Evolutionary conservation across 2,797 vertebrate species (phyloP).

Genomic region (Bryconaethiops microstoma): DNA sequence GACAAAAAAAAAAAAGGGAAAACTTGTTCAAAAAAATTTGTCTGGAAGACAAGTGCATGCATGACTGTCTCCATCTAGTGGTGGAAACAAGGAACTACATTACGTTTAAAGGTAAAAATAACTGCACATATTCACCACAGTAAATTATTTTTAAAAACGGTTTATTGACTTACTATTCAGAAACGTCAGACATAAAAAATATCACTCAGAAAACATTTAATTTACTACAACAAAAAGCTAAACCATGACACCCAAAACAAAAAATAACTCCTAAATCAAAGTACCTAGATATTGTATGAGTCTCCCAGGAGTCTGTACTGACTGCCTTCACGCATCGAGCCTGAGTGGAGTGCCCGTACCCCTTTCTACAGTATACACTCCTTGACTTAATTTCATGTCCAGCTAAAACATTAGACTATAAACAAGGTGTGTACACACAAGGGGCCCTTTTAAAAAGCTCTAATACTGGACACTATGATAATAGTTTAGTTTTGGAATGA

Average conservation of each 20-base stretch:
- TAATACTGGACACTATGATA: not conserved
- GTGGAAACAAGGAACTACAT: not conserved
- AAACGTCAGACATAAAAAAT: slow-evolving; percentile 34
- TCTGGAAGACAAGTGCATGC: no score
- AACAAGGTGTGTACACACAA: not conserved
- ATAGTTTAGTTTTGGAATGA: slow-evolving; percentile 19
- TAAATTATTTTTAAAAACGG: slow-evolving; percentile 18
- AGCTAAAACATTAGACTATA: not conserved
- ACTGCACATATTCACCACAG: no score
- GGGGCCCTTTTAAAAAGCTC: not conserved
- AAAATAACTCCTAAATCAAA: slow-evolving; percentile 8
- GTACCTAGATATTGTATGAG: slow-evolving; percentile 23
- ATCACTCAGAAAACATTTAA: slow-evolving; percentile 7
- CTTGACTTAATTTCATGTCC: slow-evolving; percentile 9
- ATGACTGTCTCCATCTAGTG: not conserved
- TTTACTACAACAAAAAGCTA: slow-evolving; percentile 13
- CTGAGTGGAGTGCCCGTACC: not conserved
- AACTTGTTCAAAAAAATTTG: no score
- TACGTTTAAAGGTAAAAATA: no score
- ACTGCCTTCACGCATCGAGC: not conserved
- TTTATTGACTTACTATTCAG: slow-evolving; percentile 53
- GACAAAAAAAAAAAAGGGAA: no score
- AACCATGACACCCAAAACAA: not conserved
- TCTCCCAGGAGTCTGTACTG: not conserved
- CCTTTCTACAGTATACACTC: not conserved